Conservation (phyloP, 2,797 vertebrate species). For the Neostethus bicornis region DNA sequence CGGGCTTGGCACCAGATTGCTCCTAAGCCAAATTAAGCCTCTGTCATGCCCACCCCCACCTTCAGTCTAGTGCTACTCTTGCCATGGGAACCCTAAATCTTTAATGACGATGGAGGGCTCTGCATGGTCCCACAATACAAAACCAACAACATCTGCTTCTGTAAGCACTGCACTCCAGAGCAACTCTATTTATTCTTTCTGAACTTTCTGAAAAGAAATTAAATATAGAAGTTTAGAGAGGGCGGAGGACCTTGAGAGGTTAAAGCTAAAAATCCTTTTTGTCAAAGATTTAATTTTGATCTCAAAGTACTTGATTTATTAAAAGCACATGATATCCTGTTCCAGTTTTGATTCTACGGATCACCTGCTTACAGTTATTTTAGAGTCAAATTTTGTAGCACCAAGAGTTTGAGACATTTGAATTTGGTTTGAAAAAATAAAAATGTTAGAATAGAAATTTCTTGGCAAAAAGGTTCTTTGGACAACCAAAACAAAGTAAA, state of each 20-base stretch:
- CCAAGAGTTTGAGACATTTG: neutral
- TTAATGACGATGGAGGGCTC: conserved; percentile 82
- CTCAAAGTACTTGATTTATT: conserved; percentile 69
- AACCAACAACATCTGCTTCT: conserved; percentile 84
- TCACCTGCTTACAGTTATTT: conserved; percentile 66
- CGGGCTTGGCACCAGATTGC: conserved; percentile 75
- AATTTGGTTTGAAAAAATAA: neutral
- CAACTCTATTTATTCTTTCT: conserved; percentile 76
- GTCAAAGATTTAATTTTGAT: conserved; percentile 63
- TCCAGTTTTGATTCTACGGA: conserved; percentile 31
- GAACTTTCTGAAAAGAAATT: conserved; percentile 76
- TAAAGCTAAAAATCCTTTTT: conserved; percentile 77
- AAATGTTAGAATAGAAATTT: neutral
- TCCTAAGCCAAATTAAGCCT: conserved; percentile 82
- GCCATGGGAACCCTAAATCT: conserved; percentile 84
- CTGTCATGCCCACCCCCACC: conserved; percentile 76
- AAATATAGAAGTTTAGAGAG: conserved; percentile 73
- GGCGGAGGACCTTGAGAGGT: conserved; percentile 57
- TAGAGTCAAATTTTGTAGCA: conserved; percentile 35
- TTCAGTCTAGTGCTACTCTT: conserved; percentile 63
- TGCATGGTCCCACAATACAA: conserved; percentile 73
- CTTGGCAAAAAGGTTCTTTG: no score
- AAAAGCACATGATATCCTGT: conserved; percentile 47
- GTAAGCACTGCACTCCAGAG: conserved; percentile 77
- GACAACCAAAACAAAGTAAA: no score